Percentiles rank a stretch among this genome's conserved stretches.
phyloP scores from a whole-genome alignment of 2,113 vertebrate species.

The Neoarius graeffei region DNA sequence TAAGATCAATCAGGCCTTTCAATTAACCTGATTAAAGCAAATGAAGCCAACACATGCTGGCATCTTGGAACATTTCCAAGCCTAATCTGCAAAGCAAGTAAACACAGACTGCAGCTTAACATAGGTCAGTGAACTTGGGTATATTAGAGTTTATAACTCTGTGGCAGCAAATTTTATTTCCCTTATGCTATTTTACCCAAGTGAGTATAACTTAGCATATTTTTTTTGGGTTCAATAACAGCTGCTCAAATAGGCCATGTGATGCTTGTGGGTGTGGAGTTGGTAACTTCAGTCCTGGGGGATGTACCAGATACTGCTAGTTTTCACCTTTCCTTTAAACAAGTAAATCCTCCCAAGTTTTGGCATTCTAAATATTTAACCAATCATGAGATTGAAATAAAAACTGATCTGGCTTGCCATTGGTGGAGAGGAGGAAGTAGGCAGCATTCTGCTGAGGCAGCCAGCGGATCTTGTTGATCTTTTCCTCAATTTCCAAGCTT shows the following conservation, averaged over 20 bases:
- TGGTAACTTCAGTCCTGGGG: neutral
- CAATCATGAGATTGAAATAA: neutral
- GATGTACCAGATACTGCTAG: neutral
- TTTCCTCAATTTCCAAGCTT: constrained; percentile 90
- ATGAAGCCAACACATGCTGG: neutral
- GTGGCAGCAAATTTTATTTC: constrained; percentile 10
- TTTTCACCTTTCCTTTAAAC: constrained; percentile 13
- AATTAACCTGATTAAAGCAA: constrained; percentile 46
- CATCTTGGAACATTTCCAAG: neutral
- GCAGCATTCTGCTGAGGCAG: constrained; percentile 89
- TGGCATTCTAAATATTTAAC: neutral
- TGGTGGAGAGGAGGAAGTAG: constrained; percentile 88
- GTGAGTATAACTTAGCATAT: neutral
- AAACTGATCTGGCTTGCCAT: constrained; percentile 68
- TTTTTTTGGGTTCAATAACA: neutral
- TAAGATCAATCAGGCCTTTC: constrained; percentile 20
- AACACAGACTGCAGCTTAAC: neutral
- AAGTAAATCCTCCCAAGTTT: neutral
- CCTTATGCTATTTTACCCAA: neutral
- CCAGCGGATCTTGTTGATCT: constrained; percentile 93
- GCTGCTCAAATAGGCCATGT: neutral
- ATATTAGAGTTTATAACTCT: neutral
- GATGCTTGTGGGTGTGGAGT: neutral
- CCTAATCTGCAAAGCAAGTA: constrained; percentile 14
- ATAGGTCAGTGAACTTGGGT: constrained; percentile 23